Conservation (phyloP, 2,888 invertebrate species). For the Ophion costatus region DNA sequence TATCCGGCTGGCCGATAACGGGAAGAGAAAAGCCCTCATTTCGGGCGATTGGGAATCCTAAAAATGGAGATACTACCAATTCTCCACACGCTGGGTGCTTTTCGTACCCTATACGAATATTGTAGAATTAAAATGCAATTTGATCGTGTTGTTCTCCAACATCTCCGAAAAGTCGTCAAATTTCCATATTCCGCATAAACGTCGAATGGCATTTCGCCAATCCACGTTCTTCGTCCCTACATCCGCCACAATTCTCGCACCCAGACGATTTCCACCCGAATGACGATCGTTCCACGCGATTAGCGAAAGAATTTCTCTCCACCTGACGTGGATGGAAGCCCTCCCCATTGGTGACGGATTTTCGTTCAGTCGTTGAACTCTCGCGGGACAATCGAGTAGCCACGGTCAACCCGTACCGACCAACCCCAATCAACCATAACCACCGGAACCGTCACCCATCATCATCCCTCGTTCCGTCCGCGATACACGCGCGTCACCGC, state of each 20-base stretch:
- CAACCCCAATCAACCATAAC: constrained; percentile 23
- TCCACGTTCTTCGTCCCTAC: no score
- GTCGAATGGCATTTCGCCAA: no score
- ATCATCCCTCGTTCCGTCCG: background rate
- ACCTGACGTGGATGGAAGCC: no score
- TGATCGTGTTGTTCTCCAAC: no score
- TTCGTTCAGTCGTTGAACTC: constrained; percentile 36
- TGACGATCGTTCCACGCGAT: no score
- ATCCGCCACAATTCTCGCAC: no score
- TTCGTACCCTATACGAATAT: background rate
- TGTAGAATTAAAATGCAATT: no score
- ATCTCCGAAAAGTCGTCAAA: no score
- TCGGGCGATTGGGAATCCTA: background rate
- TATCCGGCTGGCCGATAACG: background rate
- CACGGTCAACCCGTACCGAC: constrained; percentile 52
- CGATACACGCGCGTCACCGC: background rate
- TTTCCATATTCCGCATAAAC: no score
- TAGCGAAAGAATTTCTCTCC: no score
- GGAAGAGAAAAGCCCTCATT: background rate
- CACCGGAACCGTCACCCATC: background rate
- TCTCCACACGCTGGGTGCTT: background rate
- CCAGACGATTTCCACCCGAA: no score
- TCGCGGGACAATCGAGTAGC: background rate
- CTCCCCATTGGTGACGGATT: no score
- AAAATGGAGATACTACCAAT: background rate